A percentile compares a stretch with the other conserved stretches of the same genome.
Evolutionary conservation across 2,888 invertebrate species (phyloP).

Genomic region (Acholoe squamosa): DNA sequence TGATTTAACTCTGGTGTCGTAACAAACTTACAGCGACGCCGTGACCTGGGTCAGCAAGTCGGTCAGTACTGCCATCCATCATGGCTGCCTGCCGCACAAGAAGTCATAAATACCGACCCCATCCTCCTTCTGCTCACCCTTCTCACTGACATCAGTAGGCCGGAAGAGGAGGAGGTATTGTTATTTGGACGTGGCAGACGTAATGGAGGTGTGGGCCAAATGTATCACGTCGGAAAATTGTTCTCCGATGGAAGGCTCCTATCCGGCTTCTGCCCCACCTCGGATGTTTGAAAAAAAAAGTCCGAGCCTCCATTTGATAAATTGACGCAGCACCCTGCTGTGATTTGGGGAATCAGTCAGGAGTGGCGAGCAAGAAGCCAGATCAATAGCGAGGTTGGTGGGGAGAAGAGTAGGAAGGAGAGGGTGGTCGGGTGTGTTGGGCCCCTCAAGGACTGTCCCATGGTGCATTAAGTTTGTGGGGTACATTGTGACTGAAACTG

Average conservation of each 20-base stretch:
- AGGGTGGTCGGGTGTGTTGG: neutral
- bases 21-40: conserved; percentile 16
- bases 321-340: neutral
- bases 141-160: neutral
- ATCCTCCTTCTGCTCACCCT: neutral
- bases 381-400: neutral
- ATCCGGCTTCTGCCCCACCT: neutral
- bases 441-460: conserved; percentile 3
- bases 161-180: neutral
- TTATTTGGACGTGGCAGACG: conserved; percentile 9
- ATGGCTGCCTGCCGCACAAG: neutral
- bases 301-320: neutral
- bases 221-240: neutral
- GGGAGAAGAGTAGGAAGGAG: conserved; percentile 11
- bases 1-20: neutral
- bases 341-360: conserved; percentile 30
- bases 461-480: conserved; percentile 10
- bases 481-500: neutral
- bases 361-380: neutral
- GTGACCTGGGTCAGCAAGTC: conserved; percentile 21
- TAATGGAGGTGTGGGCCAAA: neutral
- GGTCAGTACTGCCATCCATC: neutral
- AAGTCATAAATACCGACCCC: neutral
- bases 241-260: neutral
- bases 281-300: conserved; percentile 13